Conservation (phyloP, 1,140 invertebrate genomes). For the Condylostylus longicornis region DNA sequence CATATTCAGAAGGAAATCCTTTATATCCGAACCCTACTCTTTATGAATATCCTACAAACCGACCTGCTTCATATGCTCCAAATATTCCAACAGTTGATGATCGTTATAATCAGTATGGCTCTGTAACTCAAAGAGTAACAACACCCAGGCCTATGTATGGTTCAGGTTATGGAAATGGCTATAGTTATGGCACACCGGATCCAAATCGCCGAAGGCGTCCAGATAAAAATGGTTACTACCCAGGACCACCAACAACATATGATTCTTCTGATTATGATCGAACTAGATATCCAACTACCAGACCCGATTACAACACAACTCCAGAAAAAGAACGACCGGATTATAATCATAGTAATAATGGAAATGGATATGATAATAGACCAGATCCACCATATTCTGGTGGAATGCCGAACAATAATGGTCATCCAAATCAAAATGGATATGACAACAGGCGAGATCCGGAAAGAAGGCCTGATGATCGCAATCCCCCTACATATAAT, state of each 20-base stretch:
- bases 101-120: slow-evolving; percentile 18
- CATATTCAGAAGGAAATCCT: too few species aligned
- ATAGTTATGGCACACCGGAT: slow-evolving; percentile 27
- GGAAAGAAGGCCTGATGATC: too few species aligned
- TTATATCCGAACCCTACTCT: slow-evolving; percentile 28
- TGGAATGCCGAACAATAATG: too few species aligned
- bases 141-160: slow-evolving; percentile 20
- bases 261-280: slow-evolving; percentile 1
- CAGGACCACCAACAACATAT: neutral
- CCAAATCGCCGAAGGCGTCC: slow-evolving; percentile 21
- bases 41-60: slow-evolving; percentile 29
- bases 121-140: slow-evolving; percentile 8
- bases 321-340: too few species aligned
- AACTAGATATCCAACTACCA: neutral
- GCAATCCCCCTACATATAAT: too few species aligned
- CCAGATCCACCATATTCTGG: neutral
- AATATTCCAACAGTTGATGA: slow-evolving; percentile 25
- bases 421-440: too few species aligned
- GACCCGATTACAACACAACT: too few species aligned
- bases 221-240: slow-evolving; percentile 6
- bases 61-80: slow-evolving; percentile 26
- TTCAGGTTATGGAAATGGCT: slow-evolving; percentile 27
- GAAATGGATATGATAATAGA: neutral
- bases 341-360: neutral
- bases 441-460: too few species aligned